Conservation (phyloP, 2,797 vertebrate species). For the Muscicapa comitata region DNA sequence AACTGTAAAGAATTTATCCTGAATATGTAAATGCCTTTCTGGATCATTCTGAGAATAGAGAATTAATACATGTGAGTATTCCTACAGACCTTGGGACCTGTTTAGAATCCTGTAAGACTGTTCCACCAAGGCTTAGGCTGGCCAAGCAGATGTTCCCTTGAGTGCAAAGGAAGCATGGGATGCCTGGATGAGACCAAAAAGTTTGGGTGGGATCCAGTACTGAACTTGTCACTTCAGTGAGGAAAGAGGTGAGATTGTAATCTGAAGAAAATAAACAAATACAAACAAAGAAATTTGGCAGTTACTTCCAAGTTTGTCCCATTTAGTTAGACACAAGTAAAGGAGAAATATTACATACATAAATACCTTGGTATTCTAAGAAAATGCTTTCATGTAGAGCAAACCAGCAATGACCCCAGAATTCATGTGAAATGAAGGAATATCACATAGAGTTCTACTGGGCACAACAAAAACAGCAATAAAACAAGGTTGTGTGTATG, state of each 20-base stretch:
- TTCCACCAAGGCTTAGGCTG: background rate
- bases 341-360: background rate
- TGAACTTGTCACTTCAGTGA: background rate
- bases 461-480: accelerated
- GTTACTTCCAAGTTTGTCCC: background rate
- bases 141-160: background rate
- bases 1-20: background rate
- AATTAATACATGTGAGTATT: accelerated
- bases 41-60: background rate
- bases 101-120: background rate
- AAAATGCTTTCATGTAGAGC: background rate
- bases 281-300: background rate
- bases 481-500: background rate
- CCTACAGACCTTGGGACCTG: background rate
- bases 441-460: background rate
- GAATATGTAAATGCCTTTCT: background rate
- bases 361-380: background rate
- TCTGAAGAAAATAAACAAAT: background rate
- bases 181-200: accelerated
- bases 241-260: background rate
- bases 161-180: accelerated
- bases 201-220: background rate
- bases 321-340: background rate
- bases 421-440: background rate
- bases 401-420: background rate